Percentiles rank a stretch among this genome's conserved stretches.
Conservation (phyloP, 2,888 invertebrate genomes). For the Cerceris ruficornis region DNA sequence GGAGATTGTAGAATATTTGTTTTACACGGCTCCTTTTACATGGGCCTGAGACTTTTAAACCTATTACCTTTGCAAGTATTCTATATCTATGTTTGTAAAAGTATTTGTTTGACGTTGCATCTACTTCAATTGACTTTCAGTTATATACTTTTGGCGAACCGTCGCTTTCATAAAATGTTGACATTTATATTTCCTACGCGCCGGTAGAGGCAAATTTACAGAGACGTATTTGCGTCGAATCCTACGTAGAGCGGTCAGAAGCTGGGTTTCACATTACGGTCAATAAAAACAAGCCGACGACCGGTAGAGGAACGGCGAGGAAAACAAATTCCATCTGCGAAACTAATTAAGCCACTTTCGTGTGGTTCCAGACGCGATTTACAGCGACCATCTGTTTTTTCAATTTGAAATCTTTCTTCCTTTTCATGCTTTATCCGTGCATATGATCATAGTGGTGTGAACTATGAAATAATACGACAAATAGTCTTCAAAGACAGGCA, state of each 20-base stretch:
- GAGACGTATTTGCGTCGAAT: slow-evolving; percentile 40
- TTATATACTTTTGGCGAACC: slow-evolving; percentile 1
- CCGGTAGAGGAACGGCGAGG: slow-evolving; percentile 37
- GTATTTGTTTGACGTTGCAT: background rate
- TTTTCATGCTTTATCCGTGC: background rate
- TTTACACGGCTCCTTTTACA: no score
- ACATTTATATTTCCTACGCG: slow-evolving; percentile 29
- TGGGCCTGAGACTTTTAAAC: no score
- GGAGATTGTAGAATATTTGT: background rate
- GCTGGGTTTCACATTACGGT: slow-evolving; percentile 71
- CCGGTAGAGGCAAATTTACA: slow-evolving; percentile 18
- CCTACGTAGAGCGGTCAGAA: slow-evolving; percentile 63
- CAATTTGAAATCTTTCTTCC: background rate
- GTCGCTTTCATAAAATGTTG: background rate
- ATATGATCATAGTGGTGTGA: background rate
- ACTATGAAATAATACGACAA: slow-evolving; percentile 22
- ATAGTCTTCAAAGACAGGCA: slow-evolving; percentile 40
- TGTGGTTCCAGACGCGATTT: slow-evolving; percentile 23
- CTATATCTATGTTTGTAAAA: background rate
- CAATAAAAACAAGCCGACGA: slow-evolving; percentile 67
- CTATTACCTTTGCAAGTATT: background rate
- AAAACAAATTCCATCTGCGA: slow-evolving; percentile 68
- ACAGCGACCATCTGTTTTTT: slow-evolving; percentile 16
- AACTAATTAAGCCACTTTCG: slow-evolving; percentile 64
- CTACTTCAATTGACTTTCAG: background rate